Percentiles rank a stretch among this genome's conserved stretches.
These are phyloP conservation scores for Diadumene lineata DNA, from an alignment of 92 coral and sea anemone genomes.

Conservation along the genomic window DNA sequence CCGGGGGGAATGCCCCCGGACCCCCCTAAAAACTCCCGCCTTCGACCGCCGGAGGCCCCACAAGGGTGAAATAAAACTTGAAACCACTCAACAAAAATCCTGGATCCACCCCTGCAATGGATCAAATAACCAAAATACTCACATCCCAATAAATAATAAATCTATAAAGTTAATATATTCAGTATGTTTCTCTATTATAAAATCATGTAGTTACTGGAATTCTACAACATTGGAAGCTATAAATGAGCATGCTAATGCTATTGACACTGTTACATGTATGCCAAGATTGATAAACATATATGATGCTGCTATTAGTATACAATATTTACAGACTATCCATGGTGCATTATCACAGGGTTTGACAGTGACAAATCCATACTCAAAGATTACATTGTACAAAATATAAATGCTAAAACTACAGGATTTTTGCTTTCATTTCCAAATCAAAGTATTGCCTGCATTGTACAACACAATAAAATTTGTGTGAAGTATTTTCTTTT, in stretches of 20 bases:
- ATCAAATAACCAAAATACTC: conserved; percentile 17
- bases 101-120: conserved; percentile 14
- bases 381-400: conserved; percentile 25
- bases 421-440: conserved; percentile 39
- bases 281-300: conserved; percentile 33
- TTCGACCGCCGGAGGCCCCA: too few species aligned
- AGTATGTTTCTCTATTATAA: conserved; percentile 50
- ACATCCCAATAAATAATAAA: conserved; percentile 42
- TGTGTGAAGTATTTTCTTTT: conserved; percentile 26
- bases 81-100: too few species aligned
- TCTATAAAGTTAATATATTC: conserved; percentile 51
- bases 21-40: too few species aligned
- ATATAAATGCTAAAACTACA: conserved; percentile 16
- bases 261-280: conserved; percentile 10
- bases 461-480: conserved; percentile 27
- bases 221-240: conserved; percentile 36
- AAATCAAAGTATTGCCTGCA: conserved; percentile 26
- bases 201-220: conserved; percentile 43
- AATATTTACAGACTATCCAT: conserved; percentile 22
- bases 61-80: too few species aligned
- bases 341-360: conserved; percentile 23
- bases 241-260: conserved; percentile 34
- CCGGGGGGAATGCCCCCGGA: too few species aligned
- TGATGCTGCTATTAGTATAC: conserved; percentile 35
- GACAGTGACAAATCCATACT: conserved; percentile 24